Evolutionary conservation across 2,797 vertebrate genomes (phyloP).

Genomic region (Anniella stebbinsi): DNA sequence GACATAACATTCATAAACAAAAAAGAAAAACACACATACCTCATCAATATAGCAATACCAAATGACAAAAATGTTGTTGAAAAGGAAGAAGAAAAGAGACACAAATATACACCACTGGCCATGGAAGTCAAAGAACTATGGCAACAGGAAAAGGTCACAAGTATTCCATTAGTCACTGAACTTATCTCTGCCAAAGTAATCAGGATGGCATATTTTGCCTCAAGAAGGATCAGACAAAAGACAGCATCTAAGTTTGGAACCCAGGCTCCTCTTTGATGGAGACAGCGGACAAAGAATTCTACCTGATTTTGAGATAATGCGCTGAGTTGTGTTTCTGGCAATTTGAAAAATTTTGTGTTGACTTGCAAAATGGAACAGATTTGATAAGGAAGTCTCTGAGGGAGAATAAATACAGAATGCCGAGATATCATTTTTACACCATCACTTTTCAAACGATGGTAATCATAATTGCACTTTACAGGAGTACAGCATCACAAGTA

Average conservation of each 20-base stretch:
- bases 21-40: too few species aligned
- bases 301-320: slow-evolving; percentile 49
- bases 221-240: neutral
- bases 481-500: slow-evolving; percentile 46
- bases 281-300: slow-evolving; percentile 25
- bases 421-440: slow-evolving; percentile 51
- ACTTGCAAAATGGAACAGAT: slow-evolving; percentile 60
- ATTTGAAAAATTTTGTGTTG: slow-evolving; percentile 55
- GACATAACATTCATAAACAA: too few species aligned
- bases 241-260: neutral
- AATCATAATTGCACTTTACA: slow-evolving; percentile 32
- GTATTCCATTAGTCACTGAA: too few species aligned
- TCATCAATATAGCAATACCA: too few species aligned
- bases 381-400: slow-evolving; percentile 61
- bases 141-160: too few species aligned
- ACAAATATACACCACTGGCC: too few species aligned
- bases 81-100: too few species aligned
- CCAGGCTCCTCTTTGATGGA: slow-evolving; percentile 15
- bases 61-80: too few species aligned
- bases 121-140: too few species aligned
- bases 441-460: slow-evolving; percentile 55
- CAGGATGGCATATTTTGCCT: slow-evolving; percentile 1
- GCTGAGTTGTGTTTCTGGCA: slow-evolving; percentile 34
- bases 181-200: neutral
- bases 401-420: slow-evolving; percentile 61